Percentiles rank a stretch among this genome's conserved stretches.
Conservation (phyloP, 1,140 invertebrate genomes). For the Thaumetopoea pityocampa region DNA sequence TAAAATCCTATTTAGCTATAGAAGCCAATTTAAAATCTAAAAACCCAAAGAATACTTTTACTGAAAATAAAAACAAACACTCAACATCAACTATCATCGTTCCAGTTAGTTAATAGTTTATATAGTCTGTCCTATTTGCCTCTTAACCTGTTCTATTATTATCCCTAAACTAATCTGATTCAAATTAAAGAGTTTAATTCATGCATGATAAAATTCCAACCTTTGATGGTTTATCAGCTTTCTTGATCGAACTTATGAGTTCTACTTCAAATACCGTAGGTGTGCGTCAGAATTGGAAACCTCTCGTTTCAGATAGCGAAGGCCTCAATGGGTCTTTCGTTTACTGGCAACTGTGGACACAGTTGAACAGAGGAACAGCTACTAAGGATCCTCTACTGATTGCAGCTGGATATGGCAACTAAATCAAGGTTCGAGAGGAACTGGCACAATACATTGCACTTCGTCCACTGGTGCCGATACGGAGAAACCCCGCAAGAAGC, state of each 20-base stretch:
- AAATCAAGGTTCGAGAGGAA: constrained; percentile 76
- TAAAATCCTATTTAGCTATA: no score
- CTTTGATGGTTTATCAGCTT: constrained; percentile 42
- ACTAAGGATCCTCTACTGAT: constrained; percentile 74
- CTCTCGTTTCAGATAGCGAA: constrained; percentile 71
- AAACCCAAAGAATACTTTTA: no score
- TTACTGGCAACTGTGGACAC: constrained; percentile 45
- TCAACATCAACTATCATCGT: no score
- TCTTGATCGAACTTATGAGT: constrained; percentile 31
- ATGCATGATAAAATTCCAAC: constrained; percentile 39
- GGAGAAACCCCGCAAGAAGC: constrained; percentile 79
- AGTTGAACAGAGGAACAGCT: constrained; percentile 54
- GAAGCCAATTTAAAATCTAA: no score
- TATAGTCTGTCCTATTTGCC: neutral
- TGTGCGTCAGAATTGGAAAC: constrained; percentile 71
- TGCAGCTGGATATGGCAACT: constrained; percentile 75
- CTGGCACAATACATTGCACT: constrained; percentile 83
- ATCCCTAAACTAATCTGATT: constrained; percentile 1
- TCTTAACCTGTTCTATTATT: constrained; percentile 4
- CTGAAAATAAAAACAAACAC: no score
- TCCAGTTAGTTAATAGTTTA: no score
- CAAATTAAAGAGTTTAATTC: constrained; percentile 7
- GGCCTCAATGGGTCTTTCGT: constrained; percentile 64
- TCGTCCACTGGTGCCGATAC: constrained; percentile 82
- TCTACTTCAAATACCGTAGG: constrained; percentile 45